Base-by-base conservation (phyloP, 2,113 vertebrate genomes). In the Odontesthes bonariensis region DNA sequence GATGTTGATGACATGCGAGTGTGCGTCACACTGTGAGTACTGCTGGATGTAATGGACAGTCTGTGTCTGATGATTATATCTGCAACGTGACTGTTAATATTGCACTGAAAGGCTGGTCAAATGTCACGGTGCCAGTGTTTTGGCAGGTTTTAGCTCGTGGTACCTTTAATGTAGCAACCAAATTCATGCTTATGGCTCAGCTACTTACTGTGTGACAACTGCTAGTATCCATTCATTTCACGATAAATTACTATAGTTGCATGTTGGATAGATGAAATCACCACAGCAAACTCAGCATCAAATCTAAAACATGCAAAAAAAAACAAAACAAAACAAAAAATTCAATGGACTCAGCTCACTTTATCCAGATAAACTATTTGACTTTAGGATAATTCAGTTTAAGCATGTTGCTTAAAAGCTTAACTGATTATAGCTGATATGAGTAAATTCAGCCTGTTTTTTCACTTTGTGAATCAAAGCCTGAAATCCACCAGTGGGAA, bases 1-100 rank as follows among this genome's bases (percentile, higher is more conserved):
- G 63, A 52, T 40, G 75, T 10, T 22, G 47, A 61, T 74, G 77
- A 72, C 35, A 54, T 44, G 33, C 2, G 2, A 31, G 20, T 23
- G 55, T 55, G 62, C 11, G 44, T 67, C 51, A 66, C 0, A 12
- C 58, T 31, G 17, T 40, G 33, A 70, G 46, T 35, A 65, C 65
- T 1, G 56, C 32, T 56, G 55, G 66, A 31, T 17, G 22, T 12
- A 73, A 69, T 1, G 67, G 56, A 55, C 52, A 27, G 27, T 35
- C 8, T 61, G 33, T 1, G 16, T 12, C 3, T 47, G 14, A 54
- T 22, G 51, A 46, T 71, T 9, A n/a, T n/a, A 31, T 40, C 67
- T 5, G 4, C n/a, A 20, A 1, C 40, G 20, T 49, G 1, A 35
- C 23, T 16, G 40, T 22, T 27, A 46, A 46, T 38, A 8, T 38